Base-by-base conservation (phyloP, 2,888 invertebrate species). In the Pyrgus malvae region DNA sequence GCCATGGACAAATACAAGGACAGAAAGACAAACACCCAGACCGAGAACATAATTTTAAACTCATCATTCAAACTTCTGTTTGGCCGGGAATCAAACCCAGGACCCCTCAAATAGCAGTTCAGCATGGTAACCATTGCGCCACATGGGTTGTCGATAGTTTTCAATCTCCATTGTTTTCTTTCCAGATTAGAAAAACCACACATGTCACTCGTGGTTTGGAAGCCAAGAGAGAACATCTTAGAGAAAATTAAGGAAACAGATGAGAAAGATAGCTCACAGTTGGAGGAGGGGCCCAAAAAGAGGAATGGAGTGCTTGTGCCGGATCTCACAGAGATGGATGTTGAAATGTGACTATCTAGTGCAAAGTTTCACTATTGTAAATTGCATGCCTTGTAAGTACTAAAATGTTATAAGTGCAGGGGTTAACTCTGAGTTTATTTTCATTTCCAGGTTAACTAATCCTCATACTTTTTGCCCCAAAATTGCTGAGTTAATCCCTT, bases 181-280 rank as follows among this genome's bases (percentile, higher is more conserved):
- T 84, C 59, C 65, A 93, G 91, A 70, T 81, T 92, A 65, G 93
- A 94, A 66, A 92, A 93, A 71, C 95, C 95, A 0, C 94, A 94
- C 67, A 95, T 95, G 83, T 96, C 96, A 2, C 74, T 96, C 60
- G 95, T 96, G 1, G 91, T 96, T 7, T 96, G 96, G 96, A 93
- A 95, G 71, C 96, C 96, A 0, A 93, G 94, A 51, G 91, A 92
- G 19, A 88, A 91, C 61, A 83, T 91, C 7, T 58, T 90, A 45
- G 74, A 72, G 9, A 74, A 77, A 25, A 61, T 80, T 55, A 71
- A 72, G 66, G 78, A 81, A 57, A 72, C 74, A 9, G 73, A 76
- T 16, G 76, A 83, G 2, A 77, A 85, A 23, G 67, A 72, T 7
- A 62, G 65, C 29, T 55, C 63, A 27, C 67, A 72, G n/a, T 64